A percentile compares a stretch with the other conserved stretches of the same genome.
phyloP scores from a whole-genome alignment of 2,113 vertebrate genomes.

The Semicossyphus pulcher region DNA sequence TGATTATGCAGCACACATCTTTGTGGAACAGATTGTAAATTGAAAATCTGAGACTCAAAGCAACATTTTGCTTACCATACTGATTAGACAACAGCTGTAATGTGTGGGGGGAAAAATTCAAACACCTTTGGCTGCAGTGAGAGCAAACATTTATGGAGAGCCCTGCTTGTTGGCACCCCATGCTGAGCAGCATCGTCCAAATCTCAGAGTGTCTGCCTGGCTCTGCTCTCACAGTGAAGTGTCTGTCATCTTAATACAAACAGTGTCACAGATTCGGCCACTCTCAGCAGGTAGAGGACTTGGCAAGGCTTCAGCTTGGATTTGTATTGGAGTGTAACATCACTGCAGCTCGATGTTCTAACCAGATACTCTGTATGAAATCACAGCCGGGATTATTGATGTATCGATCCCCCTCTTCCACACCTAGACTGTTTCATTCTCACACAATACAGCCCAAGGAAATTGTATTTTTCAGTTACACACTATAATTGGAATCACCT shows the following conservation, averaged over 20 bases:
- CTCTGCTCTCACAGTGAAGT: constrained; percentile 24
- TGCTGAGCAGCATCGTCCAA: constrained; percentile 35
- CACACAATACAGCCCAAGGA: constrained; percentile 4
- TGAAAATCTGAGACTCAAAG: constrained; percentile 24
- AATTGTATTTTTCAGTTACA: neutral
- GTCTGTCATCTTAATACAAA: constrained; percentile 41
- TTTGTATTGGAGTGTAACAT: constrained; percentile 21
- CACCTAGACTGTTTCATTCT: constrained; percentile 16
- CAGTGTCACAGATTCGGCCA: constrained; percentile 14
- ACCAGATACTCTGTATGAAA: neutral
- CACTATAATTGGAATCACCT: constrained; percentile 15
- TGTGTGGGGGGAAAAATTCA: neutral
- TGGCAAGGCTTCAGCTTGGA: neutral
- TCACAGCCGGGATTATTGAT: constrained; percentile 18
- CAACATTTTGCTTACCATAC: constrained; percentile 26
- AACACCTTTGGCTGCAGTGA: constrained; percentile 37
- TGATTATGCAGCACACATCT: constrained; percentile 21
- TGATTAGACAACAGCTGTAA: constrained; percentile 45
- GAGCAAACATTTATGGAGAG: constrained; percentile 47
- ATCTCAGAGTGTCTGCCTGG: constrained; percentile 39
- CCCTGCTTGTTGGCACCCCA: constrained; percentile 28
- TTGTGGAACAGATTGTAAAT: constrained; percentile 31
- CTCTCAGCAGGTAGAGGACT: constrained; percentile 28
- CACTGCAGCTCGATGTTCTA: neutral
- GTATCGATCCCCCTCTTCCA: constrained; percentile 10